Evolutionary conservation across 2,888 invertebrate species (phyloP).

Genomic region (Gastracanthus pulcherrimus): DNA sequence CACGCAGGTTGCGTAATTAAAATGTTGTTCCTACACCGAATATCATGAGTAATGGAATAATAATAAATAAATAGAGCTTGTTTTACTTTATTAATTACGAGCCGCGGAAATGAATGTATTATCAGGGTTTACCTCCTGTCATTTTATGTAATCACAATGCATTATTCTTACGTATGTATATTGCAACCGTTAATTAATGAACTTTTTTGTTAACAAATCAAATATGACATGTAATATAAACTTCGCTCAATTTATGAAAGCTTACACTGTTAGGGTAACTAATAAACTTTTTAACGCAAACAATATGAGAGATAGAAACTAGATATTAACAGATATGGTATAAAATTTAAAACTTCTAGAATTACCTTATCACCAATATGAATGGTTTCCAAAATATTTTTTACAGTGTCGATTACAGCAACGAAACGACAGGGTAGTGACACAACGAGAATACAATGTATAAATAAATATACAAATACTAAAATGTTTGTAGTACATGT

Average conservation of each 20-base stretch:
- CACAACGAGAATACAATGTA: too few species aligned
- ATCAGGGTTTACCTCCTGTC: background rate
- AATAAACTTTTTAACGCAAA: too few species aligned
- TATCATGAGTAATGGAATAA: background rate
- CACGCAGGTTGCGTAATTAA: constrained; percentile 30
- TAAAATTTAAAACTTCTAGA: too few species aligned
- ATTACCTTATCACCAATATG: too few species aligned
- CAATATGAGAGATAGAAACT: too few species aligned
- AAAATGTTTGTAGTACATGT: too few species aligned
- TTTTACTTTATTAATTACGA: constrained; percentile 23
- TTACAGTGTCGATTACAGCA: too few species aligned
- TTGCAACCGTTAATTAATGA: constrained; percentile 21
- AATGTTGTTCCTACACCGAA: background rate
- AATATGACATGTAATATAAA: background rate
- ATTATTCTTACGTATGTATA: constrained; percentile 14
- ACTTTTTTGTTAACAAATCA: background rate
- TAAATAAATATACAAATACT: too few species aligned
- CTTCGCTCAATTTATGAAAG: too few species aligned
- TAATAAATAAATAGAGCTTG: constrained; percentile 11
- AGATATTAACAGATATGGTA: too few species aligned
- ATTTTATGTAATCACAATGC: constrained; percentile 17
- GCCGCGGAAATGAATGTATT: constrained; percentile 4
- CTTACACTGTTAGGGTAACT: background rate
- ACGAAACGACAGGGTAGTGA: too few species aligned
- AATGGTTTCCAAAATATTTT: too few species aligned